Base-by-base conservation (phyloP, 1,140 invertebrate species). In the Drosophila parabipectinata region DNA sequence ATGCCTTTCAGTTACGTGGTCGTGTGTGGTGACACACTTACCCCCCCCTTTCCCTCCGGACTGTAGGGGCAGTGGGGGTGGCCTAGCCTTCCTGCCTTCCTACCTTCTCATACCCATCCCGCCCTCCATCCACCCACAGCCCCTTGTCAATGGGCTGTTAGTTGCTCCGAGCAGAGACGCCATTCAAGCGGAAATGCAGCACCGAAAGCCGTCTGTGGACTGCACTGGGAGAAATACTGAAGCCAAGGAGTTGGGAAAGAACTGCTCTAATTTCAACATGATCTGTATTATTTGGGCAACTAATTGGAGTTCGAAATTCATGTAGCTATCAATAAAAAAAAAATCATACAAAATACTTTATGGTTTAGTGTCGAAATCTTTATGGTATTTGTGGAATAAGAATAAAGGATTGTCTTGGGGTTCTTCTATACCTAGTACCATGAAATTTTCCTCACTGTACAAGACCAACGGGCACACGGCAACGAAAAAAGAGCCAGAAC, bases 161-260 rank as follows among this genome's bases (percentile, higher is more conserved):
- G 82, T 75, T 87, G 81, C 81, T 78, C 62, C 63, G 53, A 87
- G 82, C 82, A 82, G 59, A 72, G 85, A 68, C 76, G 84, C 83
- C 83, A 87, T 83, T 87, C 79, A 87, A 82, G 79, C 83, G 83
- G 83, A 87, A 87, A 87, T 83, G 83, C 83, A 87, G 75, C 79
- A 73, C 58, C 79, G 63, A 87, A 88, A 88, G 71, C 74, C 50
- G 48, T 74, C 53, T 59, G 26, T 15, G 24, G 55, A 41, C 14
- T 30, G 37, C 63, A 67, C 59, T 45, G 18, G 30, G 34, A 3
- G 4, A 66, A 63, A 62, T 5, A 2, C 1, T 8, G 39, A 41
- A 9, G 12, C 39, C 12, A 41, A 41, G n/a, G 4, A 41, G 14
- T 7, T 30, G 5, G 28, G 28, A 6, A 30, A 30, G 28, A 30